Evolutionary conservation across 2,797 vertebrate genomes (phyloP).

Genomic region (Amniataba percoides): DNA sequence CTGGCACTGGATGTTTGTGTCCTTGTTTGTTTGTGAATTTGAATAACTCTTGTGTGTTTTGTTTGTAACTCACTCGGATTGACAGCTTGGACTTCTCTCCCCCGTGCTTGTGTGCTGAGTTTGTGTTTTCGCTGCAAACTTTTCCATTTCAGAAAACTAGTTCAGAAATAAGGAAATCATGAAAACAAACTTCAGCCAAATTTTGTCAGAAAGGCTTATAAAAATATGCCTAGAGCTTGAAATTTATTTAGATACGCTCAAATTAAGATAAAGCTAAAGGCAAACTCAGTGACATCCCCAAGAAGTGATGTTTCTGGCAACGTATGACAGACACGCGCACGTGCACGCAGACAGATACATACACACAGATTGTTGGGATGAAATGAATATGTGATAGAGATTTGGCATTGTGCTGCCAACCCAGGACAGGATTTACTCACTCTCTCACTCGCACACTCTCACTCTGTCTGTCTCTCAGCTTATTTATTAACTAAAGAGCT

Average conservation of each 20-base stretch:
- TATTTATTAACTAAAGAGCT: conserved; percentile 85
- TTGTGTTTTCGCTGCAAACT: conserved; percentile 49
- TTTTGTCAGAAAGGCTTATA: conserved; percentile 73
- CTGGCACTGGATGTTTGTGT: not conserved
- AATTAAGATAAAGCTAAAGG: conserved; percentile 69
- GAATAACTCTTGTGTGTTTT: conserved; percentile 7
- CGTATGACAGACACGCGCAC: conserved; percentile 14
- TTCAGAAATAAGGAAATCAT: conserved; percentile 60
- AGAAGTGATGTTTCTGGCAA: conserved; percentile 56
- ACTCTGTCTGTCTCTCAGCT: conserved; percentile 68
- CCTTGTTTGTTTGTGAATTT: conserved; percentile 16
- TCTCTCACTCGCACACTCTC: conserved; percentile 48
- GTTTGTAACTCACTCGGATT: conserved; percentile 1
- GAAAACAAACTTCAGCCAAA: conserved; percentile 59
- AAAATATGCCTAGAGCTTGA: conserved; percentile 70
- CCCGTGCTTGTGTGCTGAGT: conserved; percentile 5
- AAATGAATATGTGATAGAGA: conserved; percentile 72
- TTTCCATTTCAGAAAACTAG: conserved; percentile 58
- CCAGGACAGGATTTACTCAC: conserved; percentile 69
- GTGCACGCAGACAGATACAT: conserved; percentile 5
- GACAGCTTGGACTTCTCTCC: conserved; percentile 35
- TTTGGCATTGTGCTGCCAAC: conserved; percentile 71
- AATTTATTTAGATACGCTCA: conserved; percentile 75
- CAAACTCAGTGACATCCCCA: conserved; percentile 57
- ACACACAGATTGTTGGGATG: conserved; percentile 58